phyloP scores from a whole-genome alignment of 2,888 invertebrate genomes.

The Lasioglossum leucozonium region DNA sequence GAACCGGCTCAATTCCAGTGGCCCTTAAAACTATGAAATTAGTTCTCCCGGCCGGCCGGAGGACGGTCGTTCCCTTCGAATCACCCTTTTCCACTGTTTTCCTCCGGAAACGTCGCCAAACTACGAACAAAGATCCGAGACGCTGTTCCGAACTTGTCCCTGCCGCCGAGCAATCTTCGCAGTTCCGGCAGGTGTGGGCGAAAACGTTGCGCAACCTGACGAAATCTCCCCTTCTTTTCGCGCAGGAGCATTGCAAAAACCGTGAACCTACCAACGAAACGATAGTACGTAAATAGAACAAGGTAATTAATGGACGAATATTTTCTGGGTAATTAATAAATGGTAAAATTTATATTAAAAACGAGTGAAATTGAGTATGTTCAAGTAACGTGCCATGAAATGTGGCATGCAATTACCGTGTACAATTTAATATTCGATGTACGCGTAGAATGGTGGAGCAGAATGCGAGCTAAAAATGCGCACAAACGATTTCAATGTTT shows the following conservation, averaged over 20 bases:
- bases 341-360: too few relatives aligned
- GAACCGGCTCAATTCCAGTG: slow-evolving; percentile 68
- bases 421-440: background rate
- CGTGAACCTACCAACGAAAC: too few relatives aligned
- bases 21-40: slow-evolving; percentile 69
- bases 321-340: too few relatives aligned
- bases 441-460: background rate
- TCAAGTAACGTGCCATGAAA: too few relatives aligned
- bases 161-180: background rate
- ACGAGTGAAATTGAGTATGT: too few relatives aligned
- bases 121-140: slow-evolving; percentile 21
- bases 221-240: background rate
- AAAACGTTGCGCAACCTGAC: background rate
- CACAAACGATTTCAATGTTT: background rate
- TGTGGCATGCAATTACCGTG: too few relatives aligned
- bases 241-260: background rate
- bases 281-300: too few relatives aligned
- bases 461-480: background rate
- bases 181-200: background rate
- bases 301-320: too few relatives aligned
- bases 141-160: background rate
- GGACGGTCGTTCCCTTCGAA: slow-evolving; percentile 38
- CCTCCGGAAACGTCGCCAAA: slow-evolving; percentile 27
- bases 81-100: slow-evolving; percentile 37
- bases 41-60: slow-evolving; percentile 45